Evolutionary conservation across 2,888 invertebrate genomes (phyloP).

Genomic region (Germaria angustata): DNA sequence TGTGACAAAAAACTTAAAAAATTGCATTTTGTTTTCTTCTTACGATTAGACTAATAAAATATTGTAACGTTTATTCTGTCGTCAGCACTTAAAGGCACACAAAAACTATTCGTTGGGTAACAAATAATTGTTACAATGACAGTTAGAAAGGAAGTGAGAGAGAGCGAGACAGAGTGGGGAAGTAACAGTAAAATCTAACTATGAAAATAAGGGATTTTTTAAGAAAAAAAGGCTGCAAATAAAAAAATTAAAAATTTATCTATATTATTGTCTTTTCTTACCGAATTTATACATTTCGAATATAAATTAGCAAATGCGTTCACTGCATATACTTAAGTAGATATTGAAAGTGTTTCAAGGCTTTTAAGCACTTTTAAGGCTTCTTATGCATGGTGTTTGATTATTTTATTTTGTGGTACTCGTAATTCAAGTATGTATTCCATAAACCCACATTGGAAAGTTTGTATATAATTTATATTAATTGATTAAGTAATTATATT

Average conservation of each 20-base stretch:
- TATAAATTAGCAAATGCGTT: conserved; percentile 36
- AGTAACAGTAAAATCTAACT: background rate
- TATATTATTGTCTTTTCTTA: background rate
- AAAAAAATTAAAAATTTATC: conserved; percentile 8
- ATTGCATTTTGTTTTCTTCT: conserved; percentile 41
- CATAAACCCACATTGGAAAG: background rate
- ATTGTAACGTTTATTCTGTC: background rate
- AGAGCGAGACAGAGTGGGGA: background rate
- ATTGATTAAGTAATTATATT: background rate
- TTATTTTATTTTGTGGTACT: conserved; percentile 18
- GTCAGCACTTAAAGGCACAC: conserved; percentile 59
- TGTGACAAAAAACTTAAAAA: conserved; percentile 57
- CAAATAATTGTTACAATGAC: background rate
- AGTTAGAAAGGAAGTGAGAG: background rate
- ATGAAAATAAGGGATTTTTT: conserved; percentile 4
- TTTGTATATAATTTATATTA: too few relatives aligned
- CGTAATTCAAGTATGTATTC: conserved; percentile 4
- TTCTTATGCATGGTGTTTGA: conserved; percentile 25
- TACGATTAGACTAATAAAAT: background rate
- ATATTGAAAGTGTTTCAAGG: conserved; percentile 2
- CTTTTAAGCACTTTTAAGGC: conserved; percentile 21
- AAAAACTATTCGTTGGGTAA: conserved; percentile 36
- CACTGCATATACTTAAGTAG: background rate
- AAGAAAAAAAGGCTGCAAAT: conserved; percentile 36
- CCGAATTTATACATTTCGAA: background rate